Conservation (phyloP, 1,140 invertebrate genomes). For the Orchestia grillus region DNA sequence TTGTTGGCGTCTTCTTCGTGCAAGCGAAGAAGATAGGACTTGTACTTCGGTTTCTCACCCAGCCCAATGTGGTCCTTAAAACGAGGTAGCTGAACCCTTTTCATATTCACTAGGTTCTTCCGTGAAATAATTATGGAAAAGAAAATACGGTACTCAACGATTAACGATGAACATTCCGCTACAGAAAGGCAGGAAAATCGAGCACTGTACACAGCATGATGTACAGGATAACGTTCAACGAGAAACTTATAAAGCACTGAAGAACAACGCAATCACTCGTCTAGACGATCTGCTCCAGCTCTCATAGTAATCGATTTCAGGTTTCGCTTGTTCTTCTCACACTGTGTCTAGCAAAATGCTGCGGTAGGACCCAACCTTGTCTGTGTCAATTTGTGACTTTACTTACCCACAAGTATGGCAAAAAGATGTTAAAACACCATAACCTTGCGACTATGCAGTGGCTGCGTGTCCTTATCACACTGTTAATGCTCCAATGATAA, state of each 20-base stretch:
- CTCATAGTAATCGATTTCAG: not conserved
- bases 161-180: not conserved
- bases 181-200: not conserved
- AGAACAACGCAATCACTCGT: not conserved
- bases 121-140: not conserved
- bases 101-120: not conserved
- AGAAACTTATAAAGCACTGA: not conserved
- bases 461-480: not conserved
- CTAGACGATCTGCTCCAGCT: not conserved
- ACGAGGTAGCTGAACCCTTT: constrained; percentile 17
- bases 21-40: constrained; percentile 18
- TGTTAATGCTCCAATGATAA: not conserved
- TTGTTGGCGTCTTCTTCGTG: constrained; percentile 6
- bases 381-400: not conserved
- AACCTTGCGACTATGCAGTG: not conserved
- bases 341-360: not conserved
- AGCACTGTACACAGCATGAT: not conserved
- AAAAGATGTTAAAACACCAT: not conserved
- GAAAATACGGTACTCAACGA: not conserved
- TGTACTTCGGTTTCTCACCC: constrained; percentile 12
- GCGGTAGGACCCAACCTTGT: not conserved
- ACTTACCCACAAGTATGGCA: not conserved
- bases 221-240: not conserved
- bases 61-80: constrained; percentile 22
- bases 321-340: not conserved